A percentile compares a stretch with the other conserved stretches of the same genome.
Conservation (phyloP, 2,797 vertebrate genomes). For the Rhinogobio ventralis region DNA sequence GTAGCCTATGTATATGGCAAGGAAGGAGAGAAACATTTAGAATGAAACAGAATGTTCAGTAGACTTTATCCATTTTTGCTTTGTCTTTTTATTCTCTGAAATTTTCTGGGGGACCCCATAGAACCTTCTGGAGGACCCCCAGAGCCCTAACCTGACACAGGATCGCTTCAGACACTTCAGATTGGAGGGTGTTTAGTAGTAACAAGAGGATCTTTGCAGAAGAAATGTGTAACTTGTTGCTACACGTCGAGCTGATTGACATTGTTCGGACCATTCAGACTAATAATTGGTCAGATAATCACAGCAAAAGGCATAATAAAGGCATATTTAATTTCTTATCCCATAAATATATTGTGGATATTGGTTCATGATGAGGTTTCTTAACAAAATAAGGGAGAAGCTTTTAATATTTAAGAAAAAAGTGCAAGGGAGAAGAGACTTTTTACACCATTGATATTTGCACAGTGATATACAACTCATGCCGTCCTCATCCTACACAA, state of each 20-base stretch:
- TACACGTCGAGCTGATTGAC: background rate
- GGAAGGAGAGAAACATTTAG: too few relatives aligned
- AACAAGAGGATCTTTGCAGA: background rate
- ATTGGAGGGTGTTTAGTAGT: background rate
- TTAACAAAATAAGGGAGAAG: background rate
- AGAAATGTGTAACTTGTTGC: slow-evolving; percentile 33
- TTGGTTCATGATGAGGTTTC: background rate
- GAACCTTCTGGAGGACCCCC: too few relatives aligned
- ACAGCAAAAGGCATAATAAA: background rate
- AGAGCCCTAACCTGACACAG: background rate
- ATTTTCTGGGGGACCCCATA: too few relatives aligned
- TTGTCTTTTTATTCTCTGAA: too few relatives aligned
- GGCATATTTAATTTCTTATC: too few relatives aligned
- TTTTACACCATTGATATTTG: background rate
- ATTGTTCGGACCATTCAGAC: background rate
- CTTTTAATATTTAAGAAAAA: too few relatives aligned
- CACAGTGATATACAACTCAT: background rate
- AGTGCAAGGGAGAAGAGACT: background rate
- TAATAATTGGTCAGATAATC: background rate
- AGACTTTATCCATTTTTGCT: too few relatives aligned
- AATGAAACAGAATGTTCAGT: too few relatives aligned
- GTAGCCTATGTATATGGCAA: too few relatives aligned
- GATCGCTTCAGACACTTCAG: background rate
- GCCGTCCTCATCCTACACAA: background rate
- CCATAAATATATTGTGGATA: background rate